Conservation (phyloP, 64 coral and sea anemone genomes). For the Catalaphyllia jardinei region DNA sequence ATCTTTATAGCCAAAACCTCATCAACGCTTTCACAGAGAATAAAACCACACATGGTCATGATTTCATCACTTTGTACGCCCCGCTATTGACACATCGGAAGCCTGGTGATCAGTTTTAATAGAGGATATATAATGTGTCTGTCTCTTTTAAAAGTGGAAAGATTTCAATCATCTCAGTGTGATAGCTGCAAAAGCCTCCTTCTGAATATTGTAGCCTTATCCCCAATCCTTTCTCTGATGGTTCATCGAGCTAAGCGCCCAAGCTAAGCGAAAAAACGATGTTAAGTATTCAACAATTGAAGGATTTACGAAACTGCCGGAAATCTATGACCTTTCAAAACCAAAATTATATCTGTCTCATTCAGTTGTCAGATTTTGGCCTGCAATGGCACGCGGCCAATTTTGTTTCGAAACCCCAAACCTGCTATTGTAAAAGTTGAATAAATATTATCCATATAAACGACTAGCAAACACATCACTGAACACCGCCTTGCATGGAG, state of each 20-base stretch:
- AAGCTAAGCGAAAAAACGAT: too few species aligned
- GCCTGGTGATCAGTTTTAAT: background rate
- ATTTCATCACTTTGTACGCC: background rate
- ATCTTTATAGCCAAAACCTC: background rate
- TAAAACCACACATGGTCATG: background rate
- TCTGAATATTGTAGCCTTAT: too few species aligned
- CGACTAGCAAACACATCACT: background rate
- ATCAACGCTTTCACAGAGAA: background rate
- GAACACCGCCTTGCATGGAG: too few species aligned
- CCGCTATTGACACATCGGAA: background rate
- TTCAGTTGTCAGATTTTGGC: background rate
- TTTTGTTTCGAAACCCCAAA: constrained; percentile 1
- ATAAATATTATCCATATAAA: background rate
- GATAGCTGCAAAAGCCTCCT: background rate
- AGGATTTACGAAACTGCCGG: background rate
- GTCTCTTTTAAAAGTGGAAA: background rate
- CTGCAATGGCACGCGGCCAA: background rate
- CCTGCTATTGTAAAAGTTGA: background rate
- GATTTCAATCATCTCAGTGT: background rate
- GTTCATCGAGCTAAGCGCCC: too few species aligned
- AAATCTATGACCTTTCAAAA: background rate
- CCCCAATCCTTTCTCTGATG: too few species aligned
- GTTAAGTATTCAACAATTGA: too few species aligned
- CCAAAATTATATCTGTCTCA: background rate
- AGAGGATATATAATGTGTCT: background rate